These are phyloP conservation scores for Passer montanus DNA, from an alignment of 2,113 vertebrate species.

Conservation along the genomic window DNA sequence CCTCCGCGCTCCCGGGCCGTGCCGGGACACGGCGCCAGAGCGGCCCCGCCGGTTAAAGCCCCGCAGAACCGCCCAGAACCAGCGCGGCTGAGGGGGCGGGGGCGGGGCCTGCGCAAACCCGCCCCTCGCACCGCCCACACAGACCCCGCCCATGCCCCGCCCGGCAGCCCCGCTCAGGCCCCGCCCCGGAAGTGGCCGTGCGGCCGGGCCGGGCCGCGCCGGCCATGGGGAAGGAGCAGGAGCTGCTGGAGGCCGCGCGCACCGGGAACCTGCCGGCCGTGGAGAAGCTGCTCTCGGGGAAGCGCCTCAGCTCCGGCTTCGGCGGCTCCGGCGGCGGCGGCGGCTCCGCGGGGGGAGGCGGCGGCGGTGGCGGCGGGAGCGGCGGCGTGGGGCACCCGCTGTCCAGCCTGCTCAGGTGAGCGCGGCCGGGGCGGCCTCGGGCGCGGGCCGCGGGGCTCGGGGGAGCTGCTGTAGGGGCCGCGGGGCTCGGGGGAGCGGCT, in stretches of 20 bases:
- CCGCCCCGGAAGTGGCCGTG: slow-evolving; percentile 20
- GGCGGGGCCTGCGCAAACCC: accelerated
- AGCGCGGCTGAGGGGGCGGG: neutral
- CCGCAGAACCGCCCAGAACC: neutral
- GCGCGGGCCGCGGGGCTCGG: too few relatives aligned
- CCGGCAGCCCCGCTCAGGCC: too few relatives aligned
- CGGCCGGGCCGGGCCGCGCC: slow-evolving; percentile 32
- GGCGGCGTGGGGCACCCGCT: slow-evolving; percentile 80
- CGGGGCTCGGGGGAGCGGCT: neutral
- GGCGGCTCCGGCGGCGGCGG: slow-evolving; percentile 7
- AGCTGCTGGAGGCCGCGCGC: slow-evolving; percentile 94
- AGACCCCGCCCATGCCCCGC: accelerated
- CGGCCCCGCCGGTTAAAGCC: neutral
- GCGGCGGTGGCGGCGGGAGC: slow-evolving; percentile 62
- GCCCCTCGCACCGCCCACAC: accelerated
- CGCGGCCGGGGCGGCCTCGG: neutral
- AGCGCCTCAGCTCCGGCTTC: slow-evolving; percentile 83
- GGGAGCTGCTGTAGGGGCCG: neutral
- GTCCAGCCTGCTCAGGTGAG: slow-evolving; percentile 92
- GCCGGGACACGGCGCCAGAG: neutral
- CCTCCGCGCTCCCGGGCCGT: too few relatives aligned
- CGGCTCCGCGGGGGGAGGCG: slow-evolving; percentile 69
- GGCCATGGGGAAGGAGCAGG: slow-evolving; percentile 96
- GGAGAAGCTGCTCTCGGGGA: slow-evolving; percentile 93
- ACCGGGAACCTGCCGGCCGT: slow-evolving; percentile 92